Conservation (phyloP, 1,140 invertebrate species). For the Drosophila persimilis region DNA sequence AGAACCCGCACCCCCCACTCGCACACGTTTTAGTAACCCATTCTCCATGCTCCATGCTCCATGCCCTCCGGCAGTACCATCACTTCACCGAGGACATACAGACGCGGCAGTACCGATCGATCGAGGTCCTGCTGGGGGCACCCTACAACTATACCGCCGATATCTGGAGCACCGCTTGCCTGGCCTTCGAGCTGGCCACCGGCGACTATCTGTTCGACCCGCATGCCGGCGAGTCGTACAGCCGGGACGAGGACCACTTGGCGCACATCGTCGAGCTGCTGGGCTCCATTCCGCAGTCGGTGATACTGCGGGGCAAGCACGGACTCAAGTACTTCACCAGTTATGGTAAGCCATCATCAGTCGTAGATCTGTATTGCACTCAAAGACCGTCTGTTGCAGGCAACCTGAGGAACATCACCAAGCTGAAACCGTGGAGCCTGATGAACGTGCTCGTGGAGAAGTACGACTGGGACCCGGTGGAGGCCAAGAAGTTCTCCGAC, state of each 20-base stretch:
- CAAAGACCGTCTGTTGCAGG: slow-evolving; percentile 83
- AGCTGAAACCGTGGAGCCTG: slow-evolving; percentile 96
- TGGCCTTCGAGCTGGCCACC: slow-evolving; percentile 99
- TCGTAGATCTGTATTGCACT: too few relatives aligned
- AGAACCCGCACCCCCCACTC: background rate
- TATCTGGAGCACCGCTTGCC: slow-evolving; percentile 99
- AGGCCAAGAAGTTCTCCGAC: slow-evolving; percentile 95
- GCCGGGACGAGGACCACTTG: slow-evolving; percentile 98
- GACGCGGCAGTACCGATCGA: slow-evolving; percentile 97
- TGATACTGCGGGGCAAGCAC: slow-evolving; percentile 80
- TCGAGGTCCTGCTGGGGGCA: slow-evolving; percentile 96
- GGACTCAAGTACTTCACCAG: slow-evolving; percentile 82
- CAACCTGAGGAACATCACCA: slow-evolving; percentile 95
- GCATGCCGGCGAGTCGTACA: slow-evolving; percentile 93
- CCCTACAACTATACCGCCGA: slow-evolving; percentile 97
- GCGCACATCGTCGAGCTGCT: slow-evolving; percentile 99
- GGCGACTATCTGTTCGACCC: slow-evolving; percentile 99
- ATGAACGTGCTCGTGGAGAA: slow-evolving; percentile 96
- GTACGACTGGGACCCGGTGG: slow-evolving; percentile 94
- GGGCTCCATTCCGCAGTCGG: slow-evolving; percentile 92
- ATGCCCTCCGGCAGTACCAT: slow-evolving; percentile 63
- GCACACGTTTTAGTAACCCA: too few relatives aligned
- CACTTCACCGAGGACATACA: slow-evolving; percentile 92
- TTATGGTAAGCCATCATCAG: slow-evolving; percentile 82
- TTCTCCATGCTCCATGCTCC: background rate